Evolutionary conservation across 2,888 invertebrate species (phyloP), one percentile per base, ranked within the genome.

Genomic region (Andrena dorsata): DNA sequence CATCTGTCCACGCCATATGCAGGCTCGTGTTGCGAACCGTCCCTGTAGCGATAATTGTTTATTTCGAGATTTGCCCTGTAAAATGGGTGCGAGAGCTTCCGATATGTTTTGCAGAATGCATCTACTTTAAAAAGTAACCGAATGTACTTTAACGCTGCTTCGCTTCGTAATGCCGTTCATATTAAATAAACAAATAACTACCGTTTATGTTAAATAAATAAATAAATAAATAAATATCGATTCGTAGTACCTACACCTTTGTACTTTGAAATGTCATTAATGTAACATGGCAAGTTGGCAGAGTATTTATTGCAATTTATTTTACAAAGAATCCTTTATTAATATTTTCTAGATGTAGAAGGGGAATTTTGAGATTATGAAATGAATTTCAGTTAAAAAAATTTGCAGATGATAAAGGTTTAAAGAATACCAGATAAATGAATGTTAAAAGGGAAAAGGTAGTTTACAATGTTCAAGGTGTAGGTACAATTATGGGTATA

Each of bases 1-100:
- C 87, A 88, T 87, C 87, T 88, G 87, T 69, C 80, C 60, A 10
- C 23, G 81, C 80, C 86, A 88, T 86, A 68, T 87, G 86, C 68
- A 82, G 80, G 41, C 51, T 85, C 87, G 77, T 71, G n/a, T 87
- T 87, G 81, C 87, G 26, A 69, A 26, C 30, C 26, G 26, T 60
- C 64, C 69, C 26, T 32, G 7, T 49, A 13, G 8, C 28, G 49
- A 64, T 58, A 68, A 72, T 76, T 72, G 53, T 72, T 69, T 81
- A 68, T 28, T 80, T 26, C 32, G 20, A 20, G 10, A 26, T 65
- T 56, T 60, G 20, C 20, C 8, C 32, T 28, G 56, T 26, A 30
- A 70, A 66, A 71, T 41, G 30, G 20, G 30, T 4, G 4, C 49
- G 8, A 8, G 32, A 20, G 28, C 0, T 7, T 63, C 1, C 23